Evolutionary conservation across 2,797 vertebrate species (phyloP).

Genomic region (Orestias chungarensis): DNA sequence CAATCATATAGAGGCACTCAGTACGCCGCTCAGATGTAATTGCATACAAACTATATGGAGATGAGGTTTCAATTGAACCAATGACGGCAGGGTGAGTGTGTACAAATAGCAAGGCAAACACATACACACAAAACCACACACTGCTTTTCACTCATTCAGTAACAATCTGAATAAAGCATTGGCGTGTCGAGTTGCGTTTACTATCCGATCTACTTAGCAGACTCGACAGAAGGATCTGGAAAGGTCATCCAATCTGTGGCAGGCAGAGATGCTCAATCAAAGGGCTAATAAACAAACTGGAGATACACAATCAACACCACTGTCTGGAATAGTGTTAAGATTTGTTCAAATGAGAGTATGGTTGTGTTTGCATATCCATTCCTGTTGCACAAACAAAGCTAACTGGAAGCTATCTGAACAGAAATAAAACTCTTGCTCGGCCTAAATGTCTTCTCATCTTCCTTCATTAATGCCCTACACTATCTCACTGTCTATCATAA

Average conservation of each 20-base stretch:
- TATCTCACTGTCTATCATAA: not conserved
- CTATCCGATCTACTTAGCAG: constrained; percentile 70
- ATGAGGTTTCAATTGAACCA: constrained; percentile 75
- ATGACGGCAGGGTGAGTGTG: constrained; percentile 56
- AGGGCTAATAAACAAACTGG: constrained; percentile 71
- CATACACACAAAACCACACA: constrained; percentile 22
- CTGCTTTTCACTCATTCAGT: constrained; percentile 48
- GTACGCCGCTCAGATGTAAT: constrained; percentile 67
- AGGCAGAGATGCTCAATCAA: constrained; percentile 71
- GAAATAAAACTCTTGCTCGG: constrained; percentile 31
- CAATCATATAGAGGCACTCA: constrained; percentile 71
- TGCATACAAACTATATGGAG: constrained; percentile 77
- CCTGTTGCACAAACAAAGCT: constrained; percentile 50
- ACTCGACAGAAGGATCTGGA: constrained; percentile 65
- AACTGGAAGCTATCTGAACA: constrained; percentile 53
- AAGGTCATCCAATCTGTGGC: constrained; percentile 75
- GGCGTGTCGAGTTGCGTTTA: constrained; percentile 38
- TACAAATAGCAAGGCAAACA: constrained; percentile 48
- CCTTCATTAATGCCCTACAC: constrained; percentile 41
- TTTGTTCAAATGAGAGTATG: constrained; percentile 11
- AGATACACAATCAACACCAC: constrained; percentile 59
- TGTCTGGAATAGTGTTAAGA: constrained; percentile 19
- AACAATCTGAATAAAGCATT: constrained; percentile 73
- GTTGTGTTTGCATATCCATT: constrained; percentile 18
- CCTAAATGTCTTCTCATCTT: constrained; percentile 53